phyloP scores from a whole-genome alignment of 2,797 vertebrate species.

The Neopelma chrysocephalum region DNA sequence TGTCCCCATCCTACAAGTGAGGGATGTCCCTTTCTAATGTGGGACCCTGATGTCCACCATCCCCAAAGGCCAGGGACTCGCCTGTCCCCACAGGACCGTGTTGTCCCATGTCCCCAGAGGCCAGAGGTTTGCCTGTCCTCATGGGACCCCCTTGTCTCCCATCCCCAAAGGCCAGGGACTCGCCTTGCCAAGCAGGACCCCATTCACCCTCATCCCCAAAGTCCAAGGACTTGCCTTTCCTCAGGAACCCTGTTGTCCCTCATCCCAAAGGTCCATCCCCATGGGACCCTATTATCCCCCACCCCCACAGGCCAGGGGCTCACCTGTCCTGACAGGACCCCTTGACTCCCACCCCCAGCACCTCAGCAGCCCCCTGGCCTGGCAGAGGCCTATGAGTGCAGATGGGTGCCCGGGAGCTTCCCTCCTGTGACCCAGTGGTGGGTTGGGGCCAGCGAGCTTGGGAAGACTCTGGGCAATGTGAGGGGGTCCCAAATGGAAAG shows the following conservation, averaged over 20 bases:
- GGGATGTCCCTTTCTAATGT: neutral
- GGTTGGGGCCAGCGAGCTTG: rapidly evolving
- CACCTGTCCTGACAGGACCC: rapidly evolving
- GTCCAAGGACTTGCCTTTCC: neutral
- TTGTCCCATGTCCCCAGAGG: neutral
- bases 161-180: neutral
- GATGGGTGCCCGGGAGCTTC: neutral
- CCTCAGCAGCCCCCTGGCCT: too few relatives aligned
- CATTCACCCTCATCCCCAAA: neutral
- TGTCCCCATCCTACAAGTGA: neutral
- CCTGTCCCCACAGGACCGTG: neutral
- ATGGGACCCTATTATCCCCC: neutral
- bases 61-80: neutral
- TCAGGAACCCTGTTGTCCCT: too few relatives aligned
- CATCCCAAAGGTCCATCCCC: neutral
- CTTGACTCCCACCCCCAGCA: neutral
- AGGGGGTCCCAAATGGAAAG: neutral
- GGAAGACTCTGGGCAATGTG: neutral
- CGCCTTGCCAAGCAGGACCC: neutral
- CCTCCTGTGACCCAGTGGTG: rapidly evolving
- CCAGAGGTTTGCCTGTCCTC: neutral
- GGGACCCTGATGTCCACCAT: neutral
- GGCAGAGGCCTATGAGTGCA: neutral
- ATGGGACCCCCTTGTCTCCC: neutral
- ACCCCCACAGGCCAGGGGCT: neutral